Evolutionary conservation across 2,888 invertebrate species (phyloP).

Genomic region (Cosmia pyralina): DNA sequence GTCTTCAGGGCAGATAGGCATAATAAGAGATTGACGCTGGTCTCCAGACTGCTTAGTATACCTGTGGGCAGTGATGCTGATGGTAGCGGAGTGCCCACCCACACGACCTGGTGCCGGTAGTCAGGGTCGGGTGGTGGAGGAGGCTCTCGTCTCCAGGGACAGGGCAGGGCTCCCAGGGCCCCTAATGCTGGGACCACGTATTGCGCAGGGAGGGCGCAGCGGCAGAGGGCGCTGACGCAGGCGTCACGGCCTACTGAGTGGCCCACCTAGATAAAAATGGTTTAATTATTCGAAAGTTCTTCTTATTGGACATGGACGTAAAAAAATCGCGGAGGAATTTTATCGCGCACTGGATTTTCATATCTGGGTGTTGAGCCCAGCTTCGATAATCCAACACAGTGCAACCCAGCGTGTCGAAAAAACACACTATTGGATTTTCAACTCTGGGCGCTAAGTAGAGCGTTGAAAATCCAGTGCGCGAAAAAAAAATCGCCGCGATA

Average conservation of each 20-base stretch:
- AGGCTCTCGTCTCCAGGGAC: slow-evolving; percentile 98
- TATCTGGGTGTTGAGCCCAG: too few species aligned
- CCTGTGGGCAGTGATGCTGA: slow-evolving; percentile 94
- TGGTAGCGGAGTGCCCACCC: slow-evolving; percentile 98
- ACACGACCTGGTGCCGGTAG: slow-evolving; percentile 98
- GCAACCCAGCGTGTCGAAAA: too few species aligned
- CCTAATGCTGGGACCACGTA: slow-evolving; percentile 97
- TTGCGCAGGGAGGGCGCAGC: slow-evolving; percentile 98
- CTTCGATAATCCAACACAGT: too few species aligned
- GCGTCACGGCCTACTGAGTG: slow-evolving; percentile 95
- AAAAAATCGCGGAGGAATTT: too few species aligned
- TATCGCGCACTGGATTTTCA: too few species aligned
- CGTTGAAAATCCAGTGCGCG: too few species aligned
- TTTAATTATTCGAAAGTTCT: neutral
- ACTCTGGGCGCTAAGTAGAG: too few species aligned
- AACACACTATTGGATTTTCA: too few species aligned
- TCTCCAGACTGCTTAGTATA: neutral
- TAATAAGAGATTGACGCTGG: neutral
- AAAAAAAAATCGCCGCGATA: too few species aligned
- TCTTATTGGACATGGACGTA: too few species aligned
- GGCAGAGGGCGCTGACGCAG: slow-evolving; percentile 98
- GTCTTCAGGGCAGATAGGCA: neutral
- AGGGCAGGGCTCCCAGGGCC: slow-evolving; percentile 95
- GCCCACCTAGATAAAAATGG: slow-evolving; percentile 73
- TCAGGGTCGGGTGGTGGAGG: slow-evolving; percentile 92